These are phyloP conservation scores for Botrylloides violaceus DNA, from an alignment of 23 tunicate species.

Conservation along the genomic window DNA sequence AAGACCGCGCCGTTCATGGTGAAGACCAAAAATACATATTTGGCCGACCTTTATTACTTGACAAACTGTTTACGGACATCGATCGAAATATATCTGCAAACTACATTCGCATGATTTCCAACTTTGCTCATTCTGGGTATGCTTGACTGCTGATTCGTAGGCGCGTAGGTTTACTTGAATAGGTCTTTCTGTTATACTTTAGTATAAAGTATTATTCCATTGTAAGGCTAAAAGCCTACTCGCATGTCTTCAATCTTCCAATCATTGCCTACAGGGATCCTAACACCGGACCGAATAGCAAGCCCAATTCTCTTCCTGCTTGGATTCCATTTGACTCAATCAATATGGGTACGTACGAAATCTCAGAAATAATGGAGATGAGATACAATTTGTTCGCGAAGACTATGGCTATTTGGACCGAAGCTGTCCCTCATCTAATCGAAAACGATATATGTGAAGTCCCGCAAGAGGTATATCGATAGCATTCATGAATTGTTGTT, in stretches of 20 bases:
- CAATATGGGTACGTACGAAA: conserved; percentile 3
- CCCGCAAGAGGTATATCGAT: background rate
- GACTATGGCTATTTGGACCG: conserved; percentile 12
- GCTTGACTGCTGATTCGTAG: too few relatives aligned
- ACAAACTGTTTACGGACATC: background rate
- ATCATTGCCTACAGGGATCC: background rate
- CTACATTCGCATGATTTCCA: conserved; percentile 12
- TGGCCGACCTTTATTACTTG: conserved; percentile 6
- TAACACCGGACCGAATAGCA: conserved; percentile 8
- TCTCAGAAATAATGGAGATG: conserved; percentile 11
- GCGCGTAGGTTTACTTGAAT: too few relatives aligned
- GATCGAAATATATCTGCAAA: conserved; percentile 13
- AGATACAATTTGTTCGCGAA: background rate
- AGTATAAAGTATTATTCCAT: too few relatives aligned
- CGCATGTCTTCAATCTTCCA: background rate
- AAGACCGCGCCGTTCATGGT: conserved; percentile 1
- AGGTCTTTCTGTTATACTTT: too few relatives aligned
- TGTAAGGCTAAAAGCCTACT: too few relatives aligned
- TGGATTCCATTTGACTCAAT: background rate
- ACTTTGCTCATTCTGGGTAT: conserved; percentile 20
- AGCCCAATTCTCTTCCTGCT: background rate
- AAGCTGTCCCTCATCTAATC: conserved; percentile 5
- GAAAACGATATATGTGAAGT: background rate
- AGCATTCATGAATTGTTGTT: too few relatives aligned
- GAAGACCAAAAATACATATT: conserved; percentile 11